Evolutionary conservation across 2,113 vertebrate genomes (phyloP), one percentile per base, ranked within the genome.

Genomic region (Saimiri boliviensis): DNA sequence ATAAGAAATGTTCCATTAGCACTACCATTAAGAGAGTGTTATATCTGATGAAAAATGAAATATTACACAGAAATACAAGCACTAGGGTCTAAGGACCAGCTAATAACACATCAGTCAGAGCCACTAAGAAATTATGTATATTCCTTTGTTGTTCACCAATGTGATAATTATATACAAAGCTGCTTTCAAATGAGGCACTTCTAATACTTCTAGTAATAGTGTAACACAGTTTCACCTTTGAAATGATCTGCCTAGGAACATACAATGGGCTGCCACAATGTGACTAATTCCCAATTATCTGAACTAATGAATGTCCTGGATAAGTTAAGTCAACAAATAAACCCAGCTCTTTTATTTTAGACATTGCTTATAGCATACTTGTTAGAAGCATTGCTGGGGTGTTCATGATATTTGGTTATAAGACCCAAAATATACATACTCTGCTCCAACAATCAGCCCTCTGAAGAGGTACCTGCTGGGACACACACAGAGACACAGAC

Each of bases 251-350:
- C 32, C 66, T 63, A 27, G 52, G 14, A 77, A 74, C 16, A 70
- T 30, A 54, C 8, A 20, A 30, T 21, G 49, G n/a, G 21, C 71
- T 89, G 42, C 56, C 74, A 60, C n/a, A 76, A 35, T 79, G 37
- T 27, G 68, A 7, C 68, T 37, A 95, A 1, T 81, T 84, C 19
- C 40, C 45, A 74, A 73, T 81, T 52, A 68, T 54, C 35, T 87
- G 54, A 87, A 71, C 1, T 79, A 90, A 83, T 79, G 12, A 96
- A 90, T 66, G 45, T 11, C 52, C 6, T 87, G 21, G 35, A 80
- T 93, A 84, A 54, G 19, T 76, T 94, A 94, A 73, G 32, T 73
- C 86, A 84, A 58, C 32, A 45, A 83, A 79, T 73, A 93, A 93
- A 80, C 9, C 9, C 30, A 91, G 63, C 13, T 79, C 23, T 89